These are phyloP conservation scores for Polypedilum pembai DNA, from an alignment of 1,140 invertebrate genomes.

Conservation along the genomic window DNA sequence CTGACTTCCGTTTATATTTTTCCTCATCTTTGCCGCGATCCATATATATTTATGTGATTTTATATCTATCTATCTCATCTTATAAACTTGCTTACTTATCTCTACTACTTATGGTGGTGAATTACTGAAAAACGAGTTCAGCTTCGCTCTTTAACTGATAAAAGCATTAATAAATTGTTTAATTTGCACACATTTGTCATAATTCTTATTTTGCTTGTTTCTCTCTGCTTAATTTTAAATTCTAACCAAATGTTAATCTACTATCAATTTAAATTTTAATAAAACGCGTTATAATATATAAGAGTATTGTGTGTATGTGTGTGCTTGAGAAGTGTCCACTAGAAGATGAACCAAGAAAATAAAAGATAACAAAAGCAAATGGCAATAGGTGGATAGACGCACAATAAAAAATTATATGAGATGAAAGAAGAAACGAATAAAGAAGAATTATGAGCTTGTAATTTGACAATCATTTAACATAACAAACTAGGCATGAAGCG, in stretches of 20 bases:
- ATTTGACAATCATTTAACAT: constrained; percentile 28
- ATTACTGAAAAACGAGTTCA: constrained; percentile 12
- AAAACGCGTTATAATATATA: no score
- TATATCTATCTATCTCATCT: neutral
- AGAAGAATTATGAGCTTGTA: constrained; percentile 26
- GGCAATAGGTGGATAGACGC: neutral
- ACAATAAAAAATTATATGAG: neutral
- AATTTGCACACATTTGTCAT: constrained; percentile 24
- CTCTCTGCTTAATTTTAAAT: constrained; percentile 1
- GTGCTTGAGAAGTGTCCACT: neutral
- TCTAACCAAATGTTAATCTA: constrained; percentile 21
- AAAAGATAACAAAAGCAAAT: neutral
- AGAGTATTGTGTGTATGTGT: neutral
- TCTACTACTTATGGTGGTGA: neutral
- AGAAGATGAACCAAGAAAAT: neutral
- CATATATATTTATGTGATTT: neutral
- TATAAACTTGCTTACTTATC: neutral
- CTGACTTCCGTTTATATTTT: constrained; percentile 3
- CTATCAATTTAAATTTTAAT: neutral
- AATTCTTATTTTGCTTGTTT: constrained; percentile 16
- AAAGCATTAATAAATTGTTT: constrained; percentile 14
- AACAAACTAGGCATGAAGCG: neutral
- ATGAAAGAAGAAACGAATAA: neutral
- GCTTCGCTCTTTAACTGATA: no score
- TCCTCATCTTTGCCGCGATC: neutral